Percentiles rank a stretch among this genome's conserved stretches.
phyloP scores from a whole-genome alignment of 2,888 invertebrate genomes.

The Dolichomitus sp. region DNA sequence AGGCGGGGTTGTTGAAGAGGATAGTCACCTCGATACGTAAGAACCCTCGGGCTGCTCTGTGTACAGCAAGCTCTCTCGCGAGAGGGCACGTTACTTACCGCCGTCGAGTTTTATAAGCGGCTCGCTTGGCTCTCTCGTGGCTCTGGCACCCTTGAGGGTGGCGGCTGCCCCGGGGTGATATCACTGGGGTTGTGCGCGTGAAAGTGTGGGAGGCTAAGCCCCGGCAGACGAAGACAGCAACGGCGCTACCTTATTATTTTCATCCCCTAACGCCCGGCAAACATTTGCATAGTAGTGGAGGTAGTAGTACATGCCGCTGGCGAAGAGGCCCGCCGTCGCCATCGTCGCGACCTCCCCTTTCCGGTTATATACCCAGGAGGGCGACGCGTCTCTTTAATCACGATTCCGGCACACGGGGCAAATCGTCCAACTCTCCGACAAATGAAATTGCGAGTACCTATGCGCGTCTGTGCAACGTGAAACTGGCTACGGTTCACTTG shows the following conservation, averaged over 20 bases:
- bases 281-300: conserved; percentile 76
- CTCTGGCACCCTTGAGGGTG: conserved; percentile 36
- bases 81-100: conserved; percentile 56
- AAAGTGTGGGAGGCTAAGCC: conserved; percentile 25
- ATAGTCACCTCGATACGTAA: conserved; percentile 53
- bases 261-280: conserved; percentile 76
- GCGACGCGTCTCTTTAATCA: conserved; percentile 62
- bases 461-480: conserved; percentile 1
- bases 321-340: conserved; percentile 51
- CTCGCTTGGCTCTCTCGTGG: conserved; percentile 46
- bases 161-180: conserved; percentile 53
- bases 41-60: conserved; percentile 37
- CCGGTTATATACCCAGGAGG: conserved; percentile 21
- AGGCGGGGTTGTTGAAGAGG: conserved; percentile 29
- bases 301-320: conserved; percentile 50
- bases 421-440: conserved; percentile 42
- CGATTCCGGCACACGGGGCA: conserved; percentile 29
- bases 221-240: conserved; percentile 53
- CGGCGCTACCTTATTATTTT: conserved; percentile 78
- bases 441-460: conserved; percentile 51
- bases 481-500: conserved; percentile 8
- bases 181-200: conserved; percentile 40
- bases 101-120: conserved; percentile 60
- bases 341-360: conserved; percentile 26
- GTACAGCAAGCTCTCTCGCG: conserved; percentile 3